Conservation (phyloP, 2,797 vertebrate species). For the Argyrosomus regius region DNA sequence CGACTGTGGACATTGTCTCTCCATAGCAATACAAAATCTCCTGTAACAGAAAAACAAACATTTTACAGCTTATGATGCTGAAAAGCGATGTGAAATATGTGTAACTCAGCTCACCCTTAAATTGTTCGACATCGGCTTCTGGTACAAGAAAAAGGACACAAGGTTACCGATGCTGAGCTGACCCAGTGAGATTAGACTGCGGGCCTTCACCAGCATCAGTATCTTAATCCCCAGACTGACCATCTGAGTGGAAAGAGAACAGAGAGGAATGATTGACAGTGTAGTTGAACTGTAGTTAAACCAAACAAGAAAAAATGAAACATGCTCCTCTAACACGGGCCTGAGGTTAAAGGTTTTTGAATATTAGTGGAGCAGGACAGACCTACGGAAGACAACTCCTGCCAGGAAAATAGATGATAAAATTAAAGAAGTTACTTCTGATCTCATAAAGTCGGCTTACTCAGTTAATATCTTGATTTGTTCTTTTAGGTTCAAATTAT, state of each 20-base stretch:
- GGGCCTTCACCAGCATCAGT: slow-evolving; percentile 84
- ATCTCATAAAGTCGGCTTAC: no score
- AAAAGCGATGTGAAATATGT: background rate
- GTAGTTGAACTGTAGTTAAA: rapidly evolving
- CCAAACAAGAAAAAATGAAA: background rate
- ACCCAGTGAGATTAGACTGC: slow-evolving; percentile 81
- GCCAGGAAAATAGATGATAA: background rate
- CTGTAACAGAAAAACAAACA: slow-evolving; percentile 56
- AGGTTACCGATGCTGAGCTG: slow-evolving; percentile 85
- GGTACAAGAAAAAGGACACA: slow-evolving; percentile 92
- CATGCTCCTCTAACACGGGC: no score
- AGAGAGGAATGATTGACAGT: background rate
- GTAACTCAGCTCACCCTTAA: slow-evolving; percentile 77
- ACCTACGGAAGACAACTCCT: background rate
- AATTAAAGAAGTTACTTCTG: background rate
- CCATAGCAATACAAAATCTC: slow-evolving; percentile 82
- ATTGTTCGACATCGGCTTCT: slow-evolving; percentile 78
- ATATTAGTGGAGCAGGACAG: background rate
- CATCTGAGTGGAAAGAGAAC: slow-evolving; percentile 59
- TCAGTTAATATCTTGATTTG: no score
- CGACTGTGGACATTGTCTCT: slow-evolving; percentile 86
- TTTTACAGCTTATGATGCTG: background rate
- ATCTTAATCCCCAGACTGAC: slow-evolving; percentile 78
- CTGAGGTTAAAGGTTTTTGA: background rate
- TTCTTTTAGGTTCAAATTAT: no score